Percentiles rank a stretch among this genome's conserved stretches.
Conservation (phyloP, 1,140 invertebrate genomes). For the Drosophila lacteicornis region DNA sequence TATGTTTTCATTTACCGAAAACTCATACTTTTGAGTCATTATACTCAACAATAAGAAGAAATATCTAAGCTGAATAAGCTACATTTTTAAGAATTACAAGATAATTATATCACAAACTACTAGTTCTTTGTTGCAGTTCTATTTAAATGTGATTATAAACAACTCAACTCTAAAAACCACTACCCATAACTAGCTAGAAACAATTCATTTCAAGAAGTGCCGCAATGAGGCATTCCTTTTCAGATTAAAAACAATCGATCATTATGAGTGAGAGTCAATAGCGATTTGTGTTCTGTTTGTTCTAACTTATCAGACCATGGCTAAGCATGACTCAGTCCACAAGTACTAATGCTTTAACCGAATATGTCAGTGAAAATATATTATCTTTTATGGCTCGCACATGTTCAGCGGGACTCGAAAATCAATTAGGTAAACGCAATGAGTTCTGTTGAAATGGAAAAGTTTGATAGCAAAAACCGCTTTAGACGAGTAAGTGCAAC, state of each 20-base stretch:
- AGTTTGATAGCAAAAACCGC: not conserved
- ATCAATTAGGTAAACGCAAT: constrained; percentile 20
- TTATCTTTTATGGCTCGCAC: constrained; percentile 13
- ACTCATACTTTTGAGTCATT: not conserved
- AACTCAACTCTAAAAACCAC: too few species aligned
- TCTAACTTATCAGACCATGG: not conserved
- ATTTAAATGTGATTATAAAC: too few species aligned
- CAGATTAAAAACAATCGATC: constrained; percentile 23
- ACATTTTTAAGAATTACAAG: too few species aligned
- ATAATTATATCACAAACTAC: too few species aligned
- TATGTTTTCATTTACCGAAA: not conserved
- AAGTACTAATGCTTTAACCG: not conserved
- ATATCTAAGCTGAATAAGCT: too few species aligned
- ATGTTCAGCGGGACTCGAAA: not conserved
- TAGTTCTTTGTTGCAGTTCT: too few species aligned
- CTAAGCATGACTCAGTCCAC: constrained; percentile 1
- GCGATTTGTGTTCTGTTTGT: not conserved
- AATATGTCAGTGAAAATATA: constrained; percentile 2
- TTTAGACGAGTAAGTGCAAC: not conserved
- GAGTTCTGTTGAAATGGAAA: constrained; percentile 7
- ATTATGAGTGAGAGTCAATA: constrained; percentile 7
- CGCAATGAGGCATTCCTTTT: not conserved
- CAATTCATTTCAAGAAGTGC: constrained; percentile 1
- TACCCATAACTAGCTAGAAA: not conserved
- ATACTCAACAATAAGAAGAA: too few species aligned